Conservation (phyloP, 2,113 vertebrate genomes). For the Microcebus ravelobensis region DNA sequence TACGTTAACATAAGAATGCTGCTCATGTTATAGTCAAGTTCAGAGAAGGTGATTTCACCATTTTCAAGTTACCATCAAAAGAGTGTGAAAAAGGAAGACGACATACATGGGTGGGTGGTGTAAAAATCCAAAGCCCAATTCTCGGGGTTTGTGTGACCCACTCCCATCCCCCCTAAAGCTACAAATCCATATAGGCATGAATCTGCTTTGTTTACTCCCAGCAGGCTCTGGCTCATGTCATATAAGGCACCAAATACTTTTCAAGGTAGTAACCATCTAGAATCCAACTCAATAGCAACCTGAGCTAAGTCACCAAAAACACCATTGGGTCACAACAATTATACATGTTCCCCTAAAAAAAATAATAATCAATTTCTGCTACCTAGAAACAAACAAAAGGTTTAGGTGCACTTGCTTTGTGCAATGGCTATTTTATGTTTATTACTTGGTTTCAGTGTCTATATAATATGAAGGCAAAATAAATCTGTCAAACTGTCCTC, state of each 20-base stretch:
- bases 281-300: neutral
- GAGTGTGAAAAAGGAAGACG: neutral
- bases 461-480: conserved; percentile 37
- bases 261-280: neutral
- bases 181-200: neutral
- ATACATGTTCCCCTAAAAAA: neutral
- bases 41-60: conserved; percentile 14
- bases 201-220: neutral
- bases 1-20: neutral
- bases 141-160: neutral
- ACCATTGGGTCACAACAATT: neutral
- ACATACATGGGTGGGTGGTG: neutral
- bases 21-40: neutral
- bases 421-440: conserved; percentile 29
- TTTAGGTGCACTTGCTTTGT: neutral
- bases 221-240: neutral
- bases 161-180: neutral
- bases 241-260: conserved; percentile 57
- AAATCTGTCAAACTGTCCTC: conserved; percentile 47
- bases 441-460: conserved; percentile 32
- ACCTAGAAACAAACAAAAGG: conserved; percentile 13
- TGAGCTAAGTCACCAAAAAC: conserved; percentile 19
- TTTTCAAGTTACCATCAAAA: conserved; percentile 54
- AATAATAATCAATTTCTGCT: neutral
- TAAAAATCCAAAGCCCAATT: neutral